Evolutionary conservation across 2,797 vertebrate genomes (phyloP), one percentile per base, ranked within the genome.

Genomic region (Eulemur coronatus): DNA sequence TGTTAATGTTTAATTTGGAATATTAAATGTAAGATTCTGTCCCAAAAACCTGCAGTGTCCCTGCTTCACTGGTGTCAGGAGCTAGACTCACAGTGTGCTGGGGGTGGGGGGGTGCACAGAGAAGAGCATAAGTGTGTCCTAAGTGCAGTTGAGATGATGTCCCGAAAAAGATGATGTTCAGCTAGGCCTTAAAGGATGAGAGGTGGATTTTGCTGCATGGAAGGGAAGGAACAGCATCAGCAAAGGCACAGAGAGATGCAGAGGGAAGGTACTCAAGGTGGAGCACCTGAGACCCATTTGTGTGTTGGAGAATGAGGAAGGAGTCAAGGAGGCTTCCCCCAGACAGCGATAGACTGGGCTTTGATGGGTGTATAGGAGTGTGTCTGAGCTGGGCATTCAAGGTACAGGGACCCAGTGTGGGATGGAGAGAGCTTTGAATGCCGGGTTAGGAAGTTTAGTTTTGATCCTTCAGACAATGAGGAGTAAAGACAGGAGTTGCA

Each of bases 1-100:
- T 73, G 43, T n/a, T 84, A 38, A 65, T 48, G 30, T 95, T 96
- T 76, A 79, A 61, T 61, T 90, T 59, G n/a, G 61, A 93, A 86
- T 67, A 78, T 48, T 61, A 84, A 75, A 43, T 65, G 35, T 2
- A 55, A 94, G 55, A 35, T 46, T 67, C 38, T 76, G 75, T 70
- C 69, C 38, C 10, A 38, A 79, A 69, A 43, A 55, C 41, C 14
- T 15, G 8, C 38, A 52, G 6, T 75, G 28, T 10, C 79, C 41
- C 22, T 72, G 33, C 11, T 59, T 84, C 79, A 41, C 30, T 63
- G 81, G 46, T 63, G 2, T 52, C 86, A 67, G 52, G 55, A 65
- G 48, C 75, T 73, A 48, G 38, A 48, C 38, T 35, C 52, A 15
- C 22, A 43, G 17, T 55, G 48, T 84, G 33, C 14, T 15, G 22